Base-by-base conservation (phyloP, 1,140 invertebrate genomes). In the Nasonia vitripennis region DNA sequence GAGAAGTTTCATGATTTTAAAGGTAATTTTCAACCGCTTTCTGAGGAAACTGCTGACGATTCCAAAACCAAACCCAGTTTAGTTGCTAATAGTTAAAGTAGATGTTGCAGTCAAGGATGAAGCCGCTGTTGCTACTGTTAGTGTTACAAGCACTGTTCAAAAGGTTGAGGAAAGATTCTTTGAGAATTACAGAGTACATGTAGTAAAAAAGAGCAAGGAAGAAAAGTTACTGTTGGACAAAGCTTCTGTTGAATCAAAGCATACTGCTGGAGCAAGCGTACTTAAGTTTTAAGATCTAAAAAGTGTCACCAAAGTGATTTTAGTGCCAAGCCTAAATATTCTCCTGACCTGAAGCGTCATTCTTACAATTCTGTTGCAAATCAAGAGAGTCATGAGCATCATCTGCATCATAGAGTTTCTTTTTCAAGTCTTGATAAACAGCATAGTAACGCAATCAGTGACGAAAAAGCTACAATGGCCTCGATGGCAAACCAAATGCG, bases 1-100 rank as follows among this genome's bases (percentile, higher is more conserved):
- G 86, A 84, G 14, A 87, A 91, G 11, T 88, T 82, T 23, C 87
- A 90, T 62, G 86, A 90, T 34, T 74, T 78, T 75, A 11, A 81
- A 37, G 84, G 85, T 48, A 80, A 83, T 1, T 83, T 78, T 78
- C 80, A 85, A 27, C 83, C 86, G 27, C 41, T 87, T 17, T 74
- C 81, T 37, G 84, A 81, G 3, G 80, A 85, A 31, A 0, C 17
- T 55, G 71, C 5, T 11, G 41, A 77, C 51, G 45, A 67, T 68
- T 7, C 12, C 4, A 73, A 31, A 14, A 34, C n/a, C 37, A 67
- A 79, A 81, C 10, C 34, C 23, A 34, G 31, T 31, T 31, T 70
- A 51, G 17, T 27, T 45, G 14, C 6, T 17, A 62, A 82, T 48
- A 51, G 10, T 12, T 68, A 71, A 85, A 75, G n/a, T 77, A 37